phyloP scores from a whole-genome alignment of 1,140 invertebrate genomes.

The Hyles euphorbiae region DNA sequence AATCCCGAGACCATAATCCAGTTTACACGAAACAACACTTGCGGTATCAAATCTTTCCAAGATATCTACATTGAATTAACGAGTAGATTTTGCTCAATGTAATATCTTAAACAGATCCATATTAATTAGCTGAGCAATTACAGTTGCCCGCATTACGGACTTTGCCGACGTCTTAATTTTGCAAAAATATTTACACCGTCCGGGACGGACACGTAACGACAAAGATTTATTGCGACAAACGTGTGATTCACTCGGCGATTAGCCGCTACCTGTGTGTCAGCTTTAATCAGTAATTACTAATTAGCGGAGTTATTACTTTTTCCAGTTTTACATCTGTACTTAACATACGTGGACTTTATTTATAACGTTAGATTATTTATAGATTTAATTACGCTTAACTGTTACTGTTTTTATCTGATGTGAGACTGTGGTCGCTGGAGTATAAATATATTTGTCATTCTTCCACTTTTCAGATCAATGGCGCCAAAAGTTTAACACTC shows the following conservation, averaged over 20 bases:
- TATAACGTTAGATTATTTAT: neutral
- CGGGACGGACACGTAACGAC: constrained; percentile 6
- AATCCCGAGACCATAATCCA: too few species aligned
- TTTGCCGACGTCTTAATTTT: constrained; percentile 28
- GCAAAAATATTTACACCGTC: constrained; percentile 17
- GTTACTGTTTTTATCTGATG: too few species aligned
- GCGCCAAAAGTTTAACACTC: too few species aligned
- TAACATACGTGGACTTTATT: too few species aligned
- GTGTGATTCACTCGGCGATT: constrained; percentile 3
- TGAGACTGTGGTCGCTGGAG: too few species aligned
- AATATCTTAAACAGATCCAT: constrained; percentile 17
- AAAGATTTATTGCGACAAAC: constrained; percentile 3
- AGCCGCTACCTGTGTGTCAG: neutral
- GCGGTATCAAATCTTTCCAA: too few species aligned
- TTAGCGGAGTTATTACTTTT: too few species aligned
- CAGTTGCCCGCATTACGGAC: constrained; percentile 13
- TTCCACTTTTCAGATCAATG: too few species aligned
- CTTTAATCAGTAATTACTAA: too few species aligned
- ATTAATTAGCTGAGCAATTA: constrained; percentile 26
- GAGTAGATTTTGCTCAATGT: constrained; percentile 18
- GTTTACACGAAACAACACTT: too few species aligned
- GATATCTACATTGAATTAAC: neutral
- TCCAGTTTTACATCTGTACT: too few species aligned
- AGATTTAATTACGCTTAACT: neutral
- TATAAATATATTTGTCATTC: too few species aligned